Conservation (phyloP, 2,888 invertebrate species). For the Mimumesa dahlbomi region DNA sequence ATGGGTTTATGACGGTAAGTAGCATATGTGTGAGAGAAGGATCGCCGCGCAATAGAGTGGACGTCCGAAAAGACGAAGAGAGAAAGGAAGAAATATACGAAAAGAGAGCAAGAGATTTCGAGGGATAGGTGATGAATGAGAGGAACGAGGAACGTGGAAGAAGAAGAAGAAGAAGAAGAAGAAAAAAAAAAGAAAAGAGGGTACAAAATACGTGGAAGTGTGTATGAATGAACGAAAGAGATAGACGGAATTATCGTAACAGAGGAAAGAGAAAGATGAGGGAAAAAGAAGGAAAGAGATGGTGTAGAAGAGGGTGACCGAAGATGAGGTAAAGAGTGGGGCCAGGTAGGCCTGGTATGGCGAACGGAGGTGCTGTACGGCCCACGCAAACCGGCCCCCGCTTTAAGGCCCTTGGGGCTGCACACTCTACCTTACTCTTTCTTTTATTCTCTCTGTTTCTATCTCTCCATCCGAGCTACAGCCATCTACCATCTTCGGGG, state of each 20-base stretch:
- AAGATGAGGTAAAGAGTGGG: slow-evolving; percentile 43
- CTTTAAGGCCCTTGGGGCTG: slow-evolving; percentile 61
- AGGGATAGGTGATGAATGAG: slow-evolving; percentile 44
- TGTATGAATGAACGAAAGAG: slow-evolving; percentile 7
- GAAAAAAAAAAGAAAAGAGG: slow-evolving; percentile 7
- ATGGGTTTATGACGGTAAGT: slow-evolving; percentile 61
- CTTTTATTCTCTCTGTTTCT: slow-evolving; percentile 25
- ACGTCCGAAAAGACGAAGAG: background rate
- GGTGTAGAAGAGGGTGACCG: slow-evolving; percentile 36
- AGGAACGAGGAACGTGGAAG: slow-evolving; percentile 3
- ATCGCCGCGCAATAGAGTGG: slow-evolving; percentile 11
- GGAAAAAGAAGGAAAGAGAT: slow-evolving; percentile 23
- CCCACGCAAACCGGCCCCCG: slow-evolving; percentile 75
- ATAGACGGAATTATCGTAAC: background rate
- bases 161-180: slow-evolving; percentile 15
- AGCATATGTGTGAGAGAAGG: slow-evolving; percentile 38
- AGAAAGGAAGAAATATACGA: slow-evolving; percentile 10
- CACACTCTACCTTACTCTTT: slow-evolving; percentile 41
- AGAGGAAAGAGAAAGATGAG: slow-evolving; percentile 7
- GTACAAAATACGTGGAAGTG: slow-evolving; percentile 10
- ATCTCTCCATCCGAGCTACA: slow-evolving; percentile 11
- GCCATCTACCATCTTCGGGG: slow-evolving; percentile 69
- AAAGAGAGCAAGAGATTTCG: slow-evolving; percentile 49
- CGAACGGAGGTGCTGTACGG: slow-evolving; percentile 72
- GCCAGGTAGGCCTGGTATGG: slow-evolving; percentile 60